Conservation (phyloP, 2,888 invertebrate genomes). For the Thymelicus acteon region DNA sequence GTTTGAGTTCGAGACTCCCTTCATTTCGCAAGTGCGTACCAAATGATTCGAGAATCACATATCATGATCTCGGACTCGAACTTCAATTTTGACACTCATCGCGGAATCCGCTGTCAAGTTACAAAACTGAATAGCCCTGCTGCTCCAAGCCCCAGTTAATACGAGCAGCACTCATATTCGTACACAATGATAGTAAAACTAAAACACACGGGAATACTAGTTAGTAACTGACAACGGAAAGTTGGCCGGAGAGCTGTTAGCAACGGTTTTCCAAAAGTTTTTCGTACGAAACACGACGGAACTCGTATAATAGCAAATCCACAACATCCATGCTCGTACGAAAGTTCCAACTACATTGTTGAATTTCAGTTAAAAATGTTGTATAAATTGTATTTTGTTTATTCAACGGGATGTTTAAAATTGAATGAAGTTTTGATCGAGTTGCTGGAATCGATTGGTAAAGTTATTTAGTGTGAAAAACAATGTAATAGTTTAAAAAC, state of each 20-base stretch:
- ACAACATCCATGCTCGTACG: neutral
- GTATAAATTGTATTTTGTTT: slow-evolving; percentile 5
- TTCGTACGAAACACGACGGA: neutral
- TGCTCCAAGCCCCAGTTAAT: no score
- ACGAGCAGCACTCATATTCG: neutral
- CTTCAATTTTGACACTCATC: no score
- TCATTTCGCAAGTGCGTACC: no score
- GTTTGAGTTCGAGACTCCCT: no score
- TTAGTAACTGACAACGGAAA: slow-evolving; percentile 10
- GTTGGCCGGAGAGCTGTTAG: slow-evolving; percentile 16
- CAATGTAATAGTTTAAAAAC: no score
- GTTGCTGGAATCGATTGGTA: no score
- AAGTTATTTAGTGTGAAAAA: no score
- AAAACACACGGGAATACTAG: slow-evolving; percentile 12
- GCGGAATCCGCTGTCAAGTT: no score
- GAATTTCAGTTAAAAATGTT: slow-evolving; percentile 2
- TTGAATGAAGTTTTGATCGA: neutral
- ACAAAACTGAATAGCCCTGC: no score
- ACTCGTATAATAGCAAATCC: slow-evolving; percentile 2
- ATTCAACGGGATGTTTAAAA: neutral
- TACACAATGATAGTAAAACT: slow-evolving; percentile 8
- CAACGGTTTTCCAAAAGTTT: slow-evolving; percentile 15
- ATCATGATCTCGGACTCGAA: no score
- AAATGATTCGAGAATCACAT: no score
- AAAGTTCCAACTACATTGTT: slow-evolving; percentile 9